Percentiles rank a stretch among this genome's conserved stretches.
phyloP scores from a whole-genome alignment of 2,113 vertebrate genomes.

The Chloebia gouldiae region DNA sequence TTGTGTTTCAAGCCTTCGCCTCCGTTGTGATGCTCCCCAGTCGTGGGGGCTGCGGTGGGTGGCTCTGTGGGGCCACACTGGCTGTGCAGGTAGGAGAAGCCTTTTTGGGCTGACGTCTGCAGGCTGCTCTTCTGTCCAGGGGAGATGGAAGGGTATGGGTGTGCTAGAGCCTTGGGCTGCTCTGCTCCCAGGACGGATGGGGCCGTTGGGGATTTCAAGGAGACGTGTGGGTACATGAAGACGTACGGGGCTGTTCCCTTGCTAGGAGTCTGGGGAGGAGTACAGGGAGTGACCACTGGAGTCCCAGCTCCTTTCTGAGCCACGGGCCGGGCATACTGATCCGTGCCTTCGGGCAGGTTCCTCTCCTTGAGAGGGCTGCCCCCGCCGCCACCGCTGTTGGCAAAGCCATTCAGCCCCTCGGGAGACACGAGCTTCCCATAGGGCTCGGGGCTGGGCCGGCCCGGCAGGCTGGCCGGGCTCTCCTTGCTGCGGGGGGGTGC shows the following conservation, averaged over 20 bases:
- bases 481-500: background rate
- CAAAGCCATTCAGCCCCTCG: background rate
- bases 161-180: background rate
- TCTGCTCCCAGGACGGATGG: background rate
- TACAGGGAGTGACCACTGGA: background rate
- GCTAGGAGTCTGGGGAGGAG: conserved; percentile 59
- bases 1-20: conserved; percentile 69
- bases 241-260: conserved; percentile 49
- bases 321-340: conserved; percentile 62
- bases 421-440: background rate
- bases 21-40: background rate
- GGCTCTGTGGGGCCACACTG: background rate
- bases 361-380: conserved; percentile 77
- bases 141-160: background rate
- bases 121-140: conserved; percentile 23
- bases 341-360: conserved; percentile 88
- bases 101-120: conserved; percentile 43
- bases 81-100: conserved; percentile 62
- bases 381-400: rapidly evolving
- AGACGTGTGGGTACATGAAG: conserved; percentile 71
- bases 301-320: conserved; percentile 8
- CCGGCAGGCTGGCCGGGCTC: background rate
- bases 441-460: background rate
- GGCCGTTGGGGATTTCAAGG: background rate
- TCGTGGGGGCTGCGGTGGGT: background rate